Conservation (phyloP, 2,888 invertebrate species). For the Chymomyza caudatula region DNA sequence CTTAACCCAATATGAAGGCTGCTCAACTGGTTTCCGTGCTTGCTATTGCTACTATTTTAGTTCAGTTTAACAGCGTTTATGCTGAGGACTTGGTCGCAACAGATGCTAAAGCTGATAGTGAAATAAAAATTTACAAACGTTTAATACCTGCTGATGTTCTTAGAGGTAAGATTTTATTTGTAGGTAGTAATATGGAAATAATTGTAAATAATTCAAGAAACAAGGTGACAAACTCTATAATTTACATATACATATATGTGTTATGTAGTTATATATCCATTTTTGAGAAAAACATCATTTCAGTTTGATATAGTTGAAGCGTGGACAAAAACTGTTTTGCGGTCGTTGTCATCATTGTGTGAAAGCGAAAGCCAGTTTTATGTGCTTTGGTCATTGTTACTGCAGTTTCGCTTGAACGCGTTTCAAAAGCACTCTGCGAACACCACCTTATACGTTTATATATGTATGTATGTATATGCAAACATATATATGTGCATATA, state of each 20-base stretch:
- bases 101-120: conserved; percentile 67
- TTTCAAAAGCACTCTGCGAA: neutral
- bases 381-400: neutral
- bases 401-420: conserved; percentile 1
- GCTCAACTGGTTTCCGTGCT: conserved; percentile 10
- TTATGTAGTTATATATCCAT: neutral
- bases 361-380: conserved; percentile 30
- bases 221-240: neutral
- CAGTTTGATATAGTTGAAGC: neutral
- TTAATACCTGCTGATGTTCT: conserved; percentile 93
- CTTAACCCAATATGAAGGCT: neutral
- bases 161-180: conserved; percentile 82
- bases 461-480: neutral
- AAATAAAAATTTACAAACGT: conserved; percentile 87
- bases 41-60: conserved; percentile 19
- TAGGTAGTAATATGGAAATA: neutral
- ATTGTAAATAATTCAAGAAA: neutral
- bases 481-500: neutral
- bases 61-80: conserved; percentile 5
- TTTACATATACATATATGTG: neutral
- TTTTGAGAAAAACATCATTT: neutral
- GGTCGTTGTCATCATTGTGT: conserved; percentile 7
- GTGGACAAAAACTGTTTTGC: neutral
- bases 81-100: conserved; percentile 16
- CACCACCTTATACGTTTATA: neutral